These are phyloP conservation scores for Carassius gibelio DNA, from an alignment of 2,113 vertebrate species.

Conservation along the genomic window DNA sequence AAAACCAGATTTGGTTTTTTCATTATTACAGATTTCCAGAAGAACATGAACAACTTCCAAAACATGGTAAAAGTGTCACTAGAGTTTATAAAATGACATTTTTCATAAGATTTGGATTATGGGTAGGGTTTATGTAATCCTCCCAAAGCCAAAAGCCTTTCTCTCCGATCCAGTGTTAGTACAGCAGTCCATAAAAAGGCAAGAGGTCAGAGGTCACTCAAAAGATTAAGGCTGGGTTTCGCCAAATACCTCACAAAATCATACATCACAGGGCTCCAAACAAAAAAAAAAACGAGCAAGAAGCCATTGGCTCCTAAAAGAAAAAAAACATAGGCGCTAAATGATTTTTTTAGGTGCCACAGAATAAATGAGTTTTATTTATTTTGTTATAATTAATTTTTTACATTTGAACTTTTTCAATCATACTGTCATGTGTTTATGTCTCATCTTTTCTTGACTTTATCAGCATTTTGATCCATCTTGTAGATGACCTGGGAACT, in stretches of 20 bases:
- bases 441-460: too few species aligned
- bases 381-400: too few species aligned
- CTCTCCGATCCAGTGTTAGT: conserved; percentile 3
- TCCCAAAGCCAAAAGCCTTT: not conserved
- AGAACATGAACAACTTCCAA: not conserved
- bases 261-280: not conserved
- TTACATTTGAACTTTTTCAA: too few species aligned
- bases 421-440: too few species aligned
- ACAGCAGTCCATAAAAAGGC: not conserved
- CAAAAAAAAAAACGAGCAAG: too few species aligned
- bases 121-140: conserved; percentile 24
- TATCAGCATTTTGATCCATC: too few species aligned
- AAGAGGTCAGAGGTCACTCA: not conserved
- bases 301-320: too few species aligned
- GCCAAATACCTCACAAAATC: not conserved
- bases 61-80: not conserved
- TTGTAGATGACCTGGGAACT: too few species aligned
- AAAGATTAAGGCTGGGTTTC: not conserved
- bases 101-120: conserved; percentile 34
- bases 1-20: not conserved
- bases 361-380: too few species aligned
- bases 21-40: not conserved
- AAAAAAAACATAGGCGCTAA: too few species aligned
- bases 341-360: too few species aligned
- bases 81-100: conserved; percentile 4